Conservation (phyloP, 2,797 vertebrate genomes). For the Sebastes wilsoni region DNA sequence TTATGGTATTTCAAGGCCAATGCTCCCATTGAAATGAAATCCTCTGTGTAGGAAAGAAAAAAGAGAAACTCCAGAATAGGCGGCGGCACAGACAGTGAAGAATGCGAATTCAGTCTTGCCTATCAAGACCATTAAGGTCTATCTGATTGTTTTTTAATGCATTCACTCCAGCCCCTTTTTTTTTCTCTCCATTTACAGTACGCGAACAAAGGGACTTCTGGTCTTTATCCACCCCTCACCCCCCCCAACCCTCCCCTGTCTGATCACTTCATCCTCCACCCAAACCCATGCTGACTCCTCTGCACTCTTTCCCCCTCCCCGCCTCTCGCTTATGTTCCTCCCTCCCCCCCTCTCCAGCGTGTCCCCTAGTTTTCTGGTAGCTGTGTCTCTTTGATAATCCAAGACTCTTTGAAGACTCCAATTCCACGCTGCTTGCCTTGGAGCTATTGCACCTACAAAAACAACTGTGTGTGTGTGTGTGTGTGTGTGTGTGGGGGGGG, state of each 20-base stretch:
- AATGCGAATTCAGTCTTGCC: slow-evolving; percentile 73
- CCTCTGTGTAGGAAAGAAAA: slow-evolving; percentile 21
- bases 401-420: slow-evolving; percentile 84
- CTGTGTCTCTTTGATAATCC: slow-evolving; percentile 85
- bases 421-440: slow-evolving; percentile 82
- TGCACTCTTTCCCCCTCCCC: slow-evolving; percentile 52
- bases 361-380: slow-evolving; percentile 83
- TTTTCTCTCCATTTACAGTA: slow-evolving; percentile 67
- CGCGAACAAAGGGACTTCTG: slow-evolving; percentile 73
- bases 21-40: slow-evolving; percentile 66
- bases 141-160: slow-evolving; percentile 77
- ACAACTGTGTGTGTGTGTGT: slow-evolving; percentile 73
- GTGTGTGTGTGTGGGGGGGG: slow-evolving; percentile 45
- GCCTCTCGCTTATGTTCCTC: slow-evolving; percentile 73
- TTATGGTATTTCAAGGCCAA: slow-evolving; percentile 77
- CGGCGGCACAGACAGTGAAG: slow-evolving; percentile 55
- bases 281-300: slow-evolving; percentile 76
- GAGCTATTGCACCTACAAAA: slow-evolving; percentile 83
- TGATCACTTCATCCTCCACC: slow-evolving; percentile 80
- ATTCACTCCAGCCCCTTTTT: slow-evolving; percentile 47
- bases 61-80: slow-evolving; percentile 41
- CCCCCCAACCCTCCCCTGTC: slow-evolving; percentile 65
- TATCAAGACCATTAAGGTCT: slow-evolving; percentile 74
- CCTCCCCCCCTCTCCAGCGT: slow-evolving; percentile 70
- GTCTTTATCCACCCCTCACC: slow-evolving; percentile 68